These are phyloP conservation scores for Porites rus DNA, from an alignment of 92 coral and sea anemone species.

Conservation along the genomic window DNA sequence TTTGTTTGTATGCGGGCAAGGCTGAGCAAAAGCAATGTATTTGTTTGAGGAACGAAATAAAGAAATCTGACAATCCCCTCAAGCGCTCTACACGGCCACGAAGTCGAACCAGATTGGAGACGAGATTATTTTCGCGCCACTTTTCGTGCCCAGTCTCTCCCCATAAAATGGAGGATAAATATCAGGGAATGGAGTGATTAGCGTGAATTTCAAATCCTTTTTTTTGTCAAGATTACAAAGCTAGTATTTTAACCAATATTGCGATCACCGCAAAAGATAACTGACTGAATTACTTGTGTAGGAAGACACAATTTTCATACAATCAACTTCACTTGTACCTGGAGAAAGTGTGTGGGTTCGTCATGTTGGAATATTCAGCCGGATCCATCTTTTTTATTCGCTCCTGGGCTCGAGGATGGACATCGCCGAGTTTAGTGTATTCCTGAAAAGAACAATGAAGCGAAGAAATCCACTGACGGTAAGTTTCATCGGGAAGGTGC, in stretches of 20 bases:
- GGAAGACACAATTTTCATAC: background rate
- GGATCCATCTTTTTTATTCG: conserved; percentile 88
- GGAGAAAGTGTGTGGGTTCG: conserved; percentile 78
- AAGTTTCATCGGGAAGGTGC: background rate
- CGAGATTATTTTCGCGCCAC: conserved; percentile 5
- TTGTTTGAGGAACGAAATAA: too few species aligned
- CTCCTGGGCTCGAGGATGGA: conserved; percentile 89
- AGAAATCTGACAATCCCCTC: too few species aligned
- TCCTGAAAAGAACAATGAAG: conserved; percentile 54
- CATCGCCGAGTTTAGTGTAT: conserved; percentile 85
- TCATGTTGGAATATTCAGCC: conserved; percentile 89
- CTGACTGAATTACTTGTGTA: background rate
- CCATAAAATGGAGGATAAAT: conserved; percentile 23
- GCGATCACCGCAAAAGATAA: background rate
- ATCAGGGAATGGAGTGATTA: too few species aligned
- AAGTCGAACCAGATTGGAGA: background rate
- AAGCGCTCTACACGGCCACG: background rate
- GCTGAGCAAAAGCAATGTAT: too few species aligned
- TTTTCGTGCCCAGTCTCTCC: conserved; percentile 13
- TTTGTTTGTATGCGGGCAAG: too few species aligned
- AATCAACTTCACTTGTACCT: conserved; percentile 60
- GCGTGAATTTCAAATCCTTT: background rate
- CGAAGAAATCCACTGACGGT: background rate
- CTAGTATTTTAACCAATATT: too few species aligned
- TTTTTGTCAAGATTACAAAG: background rate